Evolutionary conservation across 2,113 vertebrate species (phyloP).

Genomic region (Varanus komodoensis): DNA sequence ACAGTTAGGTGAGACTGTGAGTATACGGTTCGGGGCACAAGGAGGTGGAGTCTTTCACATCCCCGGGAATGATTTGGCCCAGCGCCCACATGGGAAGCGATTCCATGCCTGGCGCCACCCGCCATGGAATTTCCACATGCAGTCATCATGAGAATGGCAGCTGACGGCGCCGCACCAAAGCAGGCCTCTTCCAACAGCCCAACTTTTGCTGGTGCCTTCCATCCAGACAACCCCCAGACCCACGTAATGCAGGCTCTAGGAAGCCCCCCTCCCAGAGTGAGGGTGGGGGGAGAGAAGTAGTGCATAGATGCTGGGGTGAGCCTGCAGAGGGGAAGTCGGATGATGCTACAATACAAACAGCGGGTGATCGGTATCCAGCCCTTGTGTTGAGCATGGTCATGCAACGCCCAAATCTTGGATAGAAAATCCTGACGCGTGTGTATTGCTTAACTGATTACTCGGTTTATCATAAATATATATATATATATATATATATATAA

Average conservation of each 20-base stretch:
- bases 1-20: not conserved
- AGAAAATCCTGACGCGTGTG: conserved; percentile 44
- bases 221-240: not conserved
- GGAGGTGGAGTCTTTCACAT: not conserved
- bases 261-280: not conserved
- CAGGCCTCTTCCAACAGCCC: not conserved
- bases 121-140: not conserved
- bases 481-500: conserved; percentile 26
- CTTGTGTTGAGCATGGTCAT: conserved; percentile 69
- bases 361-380: conserved; percentile 55
- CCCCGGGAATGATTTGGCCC: not conserved
- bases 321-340: not conserved
- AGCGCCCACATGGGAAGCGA: conserved; percentile 5
- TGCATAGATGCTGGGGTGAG: conserved; percentile 8
- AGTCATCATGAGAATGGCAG: not conserved
- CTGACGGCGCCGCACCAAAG: not conserved
- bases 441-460: conserved; percentile 69
- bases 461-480: conserved; percentile 59
- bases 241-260: not conserved
- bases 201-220: not conserved
- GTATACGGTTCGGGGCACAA: not conserved
- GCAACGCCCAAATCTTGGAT: conserved; percentile 55
- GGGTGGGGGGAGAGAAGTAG: not conserved
- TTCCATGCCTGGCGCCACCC: not conserved
- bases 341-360: not conserved